Evolutionary conservation across 2,797 vertebrate genomes (phyloP).

Genomic region (Anolis apletophallus): DNA sequence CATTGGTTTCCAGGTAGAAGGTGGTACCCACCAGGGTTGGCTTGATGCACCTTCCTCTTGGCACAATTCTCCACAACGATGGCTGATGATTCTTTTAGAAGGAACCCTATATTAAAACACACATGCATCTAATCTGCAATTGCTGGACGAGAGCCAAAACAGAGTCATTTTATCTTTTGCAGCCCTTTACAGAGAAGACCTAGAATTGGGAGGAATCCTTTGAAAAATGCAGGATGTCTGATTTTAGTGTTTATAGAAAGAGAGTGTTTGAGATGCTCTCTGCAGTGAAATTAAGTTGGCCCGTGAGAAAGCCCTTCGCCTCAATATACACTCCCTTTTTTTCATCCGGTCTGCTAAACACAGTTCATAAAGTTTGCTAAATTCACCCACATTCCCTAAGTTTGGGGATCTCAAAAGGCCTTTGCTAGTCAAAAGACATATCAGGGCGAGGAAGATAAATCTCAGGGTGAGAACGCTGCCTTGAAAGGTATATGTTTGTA

Average conservation of each 20-base stretch:
- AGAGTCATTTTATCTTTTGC: not conserved
- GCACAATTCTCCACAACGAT: not conserved
- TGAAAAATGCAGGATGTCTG: not conserved
- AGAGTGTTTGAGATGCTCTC: not conserved
- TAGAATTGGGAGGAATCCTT: not conserved
- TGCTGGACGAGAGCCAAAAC: not conserved
- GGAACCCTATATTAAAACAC: not conserved
- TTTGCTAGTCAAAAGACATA: slow-evolving; percentile 26
- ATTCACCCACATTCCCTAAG: slow-evolving; percentile 2
- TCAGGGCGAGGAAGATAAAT: too few relatives aligned
- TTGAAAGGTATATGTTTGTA: too few relatives aligned
- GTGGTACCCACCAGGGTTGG: too few relatives aligned
- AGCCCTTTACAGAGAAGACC: not conserved
- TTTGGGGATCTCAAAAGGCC: not conserved
- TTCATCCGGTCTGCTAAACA: too few relatives aligned
- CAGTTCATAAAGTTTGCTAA: slow-evolving; percentile 5
- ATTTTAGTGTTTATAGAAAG: not conserved
- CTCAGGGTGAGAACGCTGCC: too few relatives aligned
- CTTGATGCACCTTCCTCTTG: too few relatives aligned
- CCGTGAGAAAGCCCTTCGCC: not conserved
- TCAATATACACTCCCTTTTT: not conserved
- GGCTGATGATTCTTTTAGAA: not conserved
- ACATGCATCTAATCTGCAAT: slow-evolving; percentile 12
- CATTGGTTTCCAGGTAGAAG: too few relatives aligned
- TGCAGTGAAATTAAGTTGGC: not conserved